phyloP scores from a whole-genome alignment of 2,113 vertebrate species.

The Chionis minor region DNA sequence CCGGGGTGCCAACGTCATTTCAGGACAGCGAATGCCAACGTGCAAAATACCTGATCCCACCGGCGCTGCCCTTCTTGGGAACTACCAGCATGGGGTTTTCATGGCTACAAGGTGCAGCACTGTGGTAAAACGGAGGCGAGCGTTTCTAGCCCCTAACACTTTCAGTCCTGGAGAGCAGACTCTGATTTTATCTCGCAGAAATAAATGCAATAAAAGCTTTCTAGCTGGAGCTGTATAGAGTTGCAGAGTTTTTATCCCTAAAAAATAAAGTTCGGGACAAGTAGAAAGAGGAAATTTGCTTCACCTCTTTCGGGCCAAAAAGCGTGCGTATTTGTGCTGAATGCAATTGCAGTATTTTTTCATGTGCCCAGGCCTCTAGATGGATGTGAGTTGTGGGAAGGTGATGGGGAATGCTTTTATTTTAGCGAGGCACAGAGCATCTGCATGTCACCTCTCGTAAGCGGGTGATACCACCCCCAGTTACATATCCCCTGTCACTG shows the following conservation, averaged over 20 bases:
- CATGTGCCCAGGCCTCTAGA: background rate
- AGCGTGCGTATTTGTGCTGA: background rate
- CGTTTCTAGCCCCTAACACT: background rate
- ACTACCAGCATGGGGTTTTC: no score
- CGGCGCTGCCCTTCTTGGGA: background rate
- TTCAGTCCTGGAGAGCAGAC: background rate
- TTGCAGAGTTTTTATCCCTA: background rate
- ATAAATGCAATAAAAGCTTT: background rate
- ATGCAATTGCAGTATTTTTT: background rate
- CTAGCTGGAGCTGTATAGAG: background rate
- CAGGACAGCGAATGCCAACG: background rate
- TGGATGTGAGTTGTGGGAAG: background rate
- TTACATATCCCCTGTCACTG: background rate
- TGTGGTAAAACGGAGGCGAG: accelerated
- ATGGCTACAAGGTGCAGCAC: background rate
- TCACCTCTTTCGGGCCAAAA: background rate
- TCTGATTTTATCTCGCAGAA: background rate
- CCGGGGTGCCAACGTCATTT: background rate
- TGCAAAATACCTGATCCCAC: background rate
- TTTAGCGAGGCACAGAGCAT: background rate
- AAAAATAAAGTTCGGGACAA: background rate
- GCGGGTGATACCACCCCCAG: background rate
- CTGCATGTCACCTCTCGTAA: background rate
- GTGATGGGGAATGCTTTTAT: background rate
- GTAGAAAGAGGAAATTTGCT: background rate